Evolutionary conservation across 2,113 vertebrate species (phyloP).

Genomic region (Sitta europaea): DNA sequence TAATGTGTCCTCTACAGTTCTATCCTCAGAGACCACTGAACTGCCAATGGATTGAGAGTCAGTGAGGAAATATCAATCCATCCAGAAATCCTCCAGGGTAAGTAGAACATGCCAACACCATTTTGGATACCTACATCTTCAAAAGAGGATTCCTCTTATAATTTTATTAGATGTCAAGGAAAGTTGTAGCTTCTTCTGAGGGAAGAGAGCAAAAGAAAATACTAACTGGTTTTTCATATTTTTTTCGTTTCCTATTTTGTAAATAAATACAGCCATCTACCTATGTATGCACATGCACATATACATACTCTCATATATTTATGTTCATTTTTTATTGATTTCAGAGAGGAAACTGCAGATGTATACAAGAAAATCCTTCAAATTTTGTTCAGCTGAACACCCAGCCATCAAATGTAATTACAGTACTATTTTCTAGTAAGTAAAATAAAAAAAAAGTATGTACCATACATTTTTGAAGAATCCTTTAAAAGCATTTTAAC

Average conservation of each 20-base stretch:
- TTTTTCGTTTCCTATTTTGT: background rate
- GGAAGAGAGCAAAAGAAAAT: background rate
- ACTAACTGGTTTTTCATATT: background rate
- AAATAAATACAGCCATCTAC: background rate
- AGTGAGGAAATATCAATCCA: background rate
- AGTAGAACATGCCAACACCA: background rate
- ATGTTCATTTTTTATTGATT: background rate
- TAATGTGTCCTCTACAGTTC: background rate
- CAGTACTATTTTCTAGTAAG: background rate
- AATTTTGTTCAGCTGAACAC: background rate
- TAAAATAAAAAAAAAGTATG: background rate
- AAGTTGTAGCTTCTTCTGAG: background rate
- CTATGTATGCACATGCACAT: rapidly evolving
- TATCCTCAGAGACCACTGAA: background rate
- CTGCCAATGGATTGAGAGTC: background rate
- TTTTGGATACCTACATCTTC: background rate
- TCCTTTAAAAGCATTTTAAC: background rate
- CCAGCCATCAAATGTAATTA: background rate
- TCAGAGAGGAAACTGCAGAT: background rate
- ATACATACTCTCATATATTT: background rate
- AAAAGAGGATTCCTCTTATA: background rate
- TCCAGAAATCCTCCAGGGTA: background rate
- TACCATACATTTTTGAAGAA: background rate
- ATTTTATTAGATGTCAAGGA: background rate
- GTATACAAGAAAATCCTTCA: background rate